Base-by-base conservation (phyloP, 2,888 invertebrate species). In the Aphodius granarius region DNA sequence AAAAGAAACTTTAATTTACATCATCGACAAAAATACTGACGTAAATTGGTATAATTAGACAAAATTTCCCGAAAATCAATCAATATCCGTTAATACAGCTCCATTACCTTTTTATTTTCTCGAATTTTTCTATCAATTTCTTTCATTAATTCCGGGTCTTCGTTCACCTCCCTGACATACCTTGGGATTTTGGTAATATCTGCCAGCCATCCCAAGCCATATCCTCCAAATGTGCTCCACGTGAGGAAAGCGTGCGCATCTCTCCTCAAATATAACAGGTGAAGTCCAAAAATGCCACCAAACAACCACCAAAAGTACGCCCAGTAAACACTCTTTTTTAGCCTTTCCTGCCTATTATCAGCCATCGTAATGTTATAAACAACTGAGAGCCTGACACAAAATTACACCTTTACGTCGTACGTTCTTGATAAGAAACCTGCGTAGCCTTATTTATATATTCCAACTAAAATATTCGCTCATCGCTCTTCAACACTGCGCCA, bases 171-270 rank as follows among this genome's bases (percentile, higher is more conserved):
- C 74, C 91, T 90, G 1, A 97, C 96, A 87, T 97, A 97, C 73
- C 92, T 90, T 0, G 96, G 95, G 75, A 98, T 94, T 78, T 92
- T 90, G 82, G 95, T 94, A 1, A 96, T 86, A 86, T 98, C 98
- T 5, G 94, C 89, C 0, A 98, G 81, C 95, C 97, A 97, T 6
- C 97, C 97, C 16, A 95, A 83, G 0, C 96, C 95, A 83, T 95
- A 95, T 3, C 97, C 97, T 0, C 95, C 97, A 17, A 95, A 87
- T 0, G 96, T 95, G 76, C 93, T 93, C 92, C 95, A 95, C 92
- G 95, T 96, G 0, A 97, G 89, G 84, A 98, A 95, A 0, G 96
- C 98, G 82, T 98, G 98, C 19, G 93, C 90, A 86, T 97, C 96
- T 75, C 98, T 90, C 73, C 93, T 91, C 78, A 98, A 88, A 87